Evolutionary conservation across 2,797 vertebrate genomes (phyloP), one percentile per base, ranked within the genome.

Genomic region (Cheirogaleus major): DNA sequence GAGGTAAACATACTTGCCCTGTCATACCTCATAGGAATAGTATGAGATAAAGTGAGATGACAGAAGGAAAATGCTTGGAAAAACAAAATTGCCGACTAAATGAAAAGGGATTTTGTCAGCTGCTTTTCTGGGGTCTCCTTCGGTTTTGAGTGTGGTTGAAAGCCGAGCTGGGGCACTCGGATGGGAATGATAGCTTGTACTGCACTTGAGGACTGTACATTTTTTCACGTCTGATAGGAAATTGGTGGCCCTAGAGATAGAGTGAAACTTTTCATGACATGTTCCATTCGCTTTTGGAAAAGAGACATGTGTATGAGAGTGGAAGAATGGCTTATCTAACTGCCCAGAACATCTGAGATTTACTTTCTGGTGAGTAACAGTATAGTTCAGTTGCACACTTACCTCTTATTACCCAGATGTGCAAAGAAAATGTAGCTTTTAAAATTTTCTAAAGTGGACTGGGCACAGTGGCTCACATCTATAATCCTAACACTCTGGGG

Each of bases 131-230:
- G 92, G 70, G 67, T 96, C 80, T 95, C 50, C 43, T 82, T 94
- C 5, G 17, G 48, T 89, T 96, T 79, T 61, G 69, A 95, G 70
- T 95, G 96, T 93, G 96, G 86, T 97, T 97, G 96, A 92, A 97
- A 97, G 82, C 93, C 91, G 91, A 96, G 91, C 80, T 80, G 55
- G 65, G 92, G 70, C 61, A 81, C 82, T 93, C 50, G 14, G 67
- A 57, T 86, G 81, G 86, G 61, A 96, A 63, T 95, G 86, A 97
- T 79, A 94, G 72, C 45, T 81, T 10, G 0, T 50, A 43, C 38
- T 78, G 50, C 41, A n/a, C 72, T 93, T 89, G 52, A 94, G 67
- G 79, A 81, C 82, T 73, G 70, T 65, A 81, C 65, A 43, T 88
- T 83, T 96, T 97, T 96, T 94, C 92, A 75, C 72, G 43, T 97